Base-by-base conservation (phyloP, 2,797 vertebrate species). In the Scleropages formosus region DNA sequence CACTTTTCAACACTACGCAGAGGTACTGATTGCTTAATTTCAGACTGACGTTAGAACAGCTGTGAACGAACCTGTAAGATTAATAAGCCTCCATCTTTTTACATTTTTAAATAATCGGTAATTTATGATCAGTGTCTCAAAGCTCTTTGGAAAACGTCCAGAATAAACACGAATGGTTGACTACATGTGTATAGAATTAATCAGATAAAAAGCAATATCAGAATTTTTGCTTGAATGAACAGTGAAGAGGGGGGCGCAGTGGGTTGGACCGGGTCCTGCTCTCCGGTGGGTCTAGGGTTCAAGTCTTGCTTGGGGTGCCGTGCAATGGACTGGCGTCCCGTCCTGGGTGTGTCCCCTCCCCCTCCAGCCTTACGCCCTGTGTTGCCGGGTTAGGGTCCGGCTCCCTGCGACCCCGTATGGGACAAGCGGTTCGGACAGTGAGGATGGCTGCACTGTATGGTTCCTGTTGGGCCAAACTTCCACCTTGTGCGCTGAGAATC, bases 121-220 rank as follows among this genome's bases (percentile, higher is more conserved):
- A n/a, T 39, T 31, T 46, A 18, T n/a, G n/a, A n/a, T 46, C 46
- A 67, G 31, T 39, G 31, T 31, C 31, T 39, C 31, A 6, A 39
- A 39, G 39, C 2, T 39, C 2, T 2, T 39, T 31, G n/a, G n/a
- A n/a, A 39, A 39, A 39, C 6, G 31, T 39, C 31, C 6, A 39
- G 39, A 67, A 47, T 67, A 67, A 67, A 67, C 22, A 65, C 67
- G 65, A 39, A 31, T 39, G 31, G 47, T 67, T 67, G 65, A 46
- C 16, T 66, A n/a, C 18, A 46, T 11, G 22, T n/a, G 65, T 20
- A 66, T 46, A 0, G 20, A 59, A 27, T 31, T 64, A 39, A 12
- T 31, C 27, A 24, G 20, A 15, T 46, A 44, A n/a, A 39, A 11
- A 60, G 27, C 68, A n/a, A n/a, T n/a, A n/a, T n/a, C 22, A 51